Evolutionary conservation across 2,113 vertebrate genomes (phyloP), one percentile per base, ranked within the genome.

Genomic region (Acrocephalus arundinaceus): DNA sequence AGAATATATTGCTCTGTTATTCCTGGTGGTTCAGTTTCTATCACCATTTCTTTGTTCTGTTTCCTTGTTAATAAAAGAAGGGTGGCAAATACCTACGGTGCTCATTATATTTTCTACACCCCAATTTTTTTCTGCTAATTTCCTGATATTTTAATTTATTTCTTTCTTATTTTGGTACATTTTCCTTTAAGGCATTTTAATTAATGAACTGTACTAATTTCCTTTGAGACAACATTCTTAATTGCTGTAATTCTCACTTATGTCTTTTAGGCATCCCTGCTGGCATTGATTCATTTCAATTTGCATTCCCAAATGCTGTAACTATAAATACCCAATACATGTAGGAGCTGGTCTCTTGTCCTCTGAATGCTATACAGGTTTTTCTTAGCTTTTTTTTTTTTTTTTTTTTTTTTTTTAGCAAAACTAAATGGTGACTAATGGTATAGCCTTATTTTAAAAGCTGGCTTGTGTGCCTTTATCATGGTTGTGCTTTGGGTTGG

Each of bases 171-270:
- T 75, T 93, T 95, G 75, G 39, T 95, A 94, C 79, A 92, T 97
- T 96, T 97, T 95, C 95, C 97, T 97, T 97, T 96, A 97, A 98
- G 97, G 95, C 94, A 85, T 94, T 92, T 96, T 97, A 97, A 98
- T 98, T 98, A 98, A 98, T 96, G 97, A 95, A 86, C 93, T 96
- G 17, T 89, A 93, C 96, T 98, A 93, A 98, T 97, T 98, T 98
- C 97, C 97, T 97, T 84, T 61, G 96, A 97, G 97, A 97, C 96
- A 94, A 89, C 84, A 83, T 97, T 94, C 93, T 97, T 98, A 98
- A 98, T 98, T 97, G 97, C 94, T 33, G 7, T 97, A 96, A 97
- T 98, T 97, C 97, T 98, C 97, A 93, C 95, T 97, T 95, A 90
- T 15, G 88, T 97, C 96, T 98, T 97, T 97, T 90, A 96, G 96